A percentile compares a stretch with the other conserved stretches of the same genome.
Evolutionary conservation across 2,113 vertebrate species (phyloP).

Genomic region (Hippocampus zosterae): DNA sequence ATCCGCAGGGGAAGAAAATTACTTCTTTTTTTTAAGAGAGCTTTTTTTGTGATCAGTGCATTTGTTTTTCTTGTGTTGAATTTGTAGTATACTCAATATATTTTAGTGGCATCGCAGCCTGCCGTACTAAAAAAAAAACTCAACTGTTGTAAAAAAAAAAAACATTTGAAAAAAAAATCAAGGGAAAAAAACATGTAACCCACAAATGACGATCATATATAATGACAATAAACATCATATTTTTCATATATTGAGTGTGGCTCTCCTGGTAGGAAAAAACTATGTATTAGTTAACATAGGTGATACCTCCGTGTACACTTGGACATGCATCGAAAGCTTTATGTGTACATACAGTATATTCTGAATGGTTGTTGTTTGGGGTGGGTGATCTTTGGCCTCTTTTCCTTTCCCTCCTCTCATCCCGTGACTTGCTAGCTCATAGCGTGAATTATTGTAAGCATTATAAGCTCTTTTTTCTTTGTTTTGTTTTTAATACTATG

Average conservation of each 20-base stretch:
- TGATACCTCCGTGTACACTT: background rate
- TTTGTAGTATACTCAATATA: background rate
- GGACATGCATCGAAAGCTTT: background rate
- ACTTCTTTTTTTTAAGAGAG: background rate
- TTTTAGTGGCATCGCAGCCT: background rate
- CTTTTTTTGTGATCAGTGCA: conserved; percentile 3
- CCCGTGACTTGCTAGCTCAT: conserved; percentile 35
- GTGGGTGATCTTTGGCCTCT: conserved; percentile 42
- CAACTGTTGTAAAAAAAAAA: background rate
- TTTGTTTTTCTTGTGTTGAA: background rate
- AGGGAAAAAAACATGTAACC: background rate
- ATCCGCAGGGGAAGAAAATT: background rate
- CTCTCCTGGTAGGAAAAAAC: background rate
- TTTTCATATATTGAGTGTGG: background rate
- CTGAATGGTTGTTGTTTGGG: conserved; percentile 54
- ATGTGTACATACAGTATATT: conserved; percentile 33
- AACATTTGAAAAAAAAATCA: background rate
- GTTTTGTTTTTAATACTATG: conserved; percentile 68
- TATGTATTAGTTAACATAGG: background rate
- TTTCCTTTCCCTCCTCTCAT: conserved; percentile 4
- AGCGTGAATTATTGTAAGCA: conserved; percentile 70
- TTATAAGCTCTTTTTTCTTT: conserved; percentile 53
- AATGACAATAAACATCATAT: background rate
- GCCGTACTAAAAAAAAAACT: background rate
- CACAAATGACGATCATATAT: background rate